phyloP scores from a whole-genome alignment of 2,888 invertebrate species.

The Automeris io region DNA sequence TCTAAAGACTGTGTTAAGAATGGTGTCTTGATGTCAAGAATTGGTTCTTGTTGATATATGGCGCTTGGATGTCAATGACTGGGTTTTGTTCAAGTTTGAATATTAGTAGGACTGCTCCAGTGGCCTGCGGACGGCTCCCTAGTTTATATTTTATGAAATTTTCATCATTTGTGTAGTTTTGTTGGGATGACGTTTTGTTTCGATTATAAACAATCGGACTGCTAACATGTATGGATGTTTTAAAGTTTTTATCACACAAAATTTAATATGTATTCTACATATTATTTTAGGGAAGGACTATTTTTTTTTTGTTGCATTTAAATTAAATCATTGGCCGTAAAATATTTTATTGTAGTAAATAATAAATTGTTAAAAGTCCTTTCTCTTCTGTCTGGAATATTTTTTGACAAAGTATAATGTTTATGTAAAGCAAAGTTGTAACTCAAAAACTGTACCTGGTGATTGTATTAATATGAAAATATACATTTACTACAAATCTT shows the following conservation, averaged over 20 bases:
- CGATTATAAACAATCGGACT: conserved; percentile 27
- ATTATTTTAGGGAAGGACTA: conserved; percentile 30
- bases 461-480: conserved; percentile 73
- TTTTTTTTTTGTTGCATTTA: conserved; percentile 35
- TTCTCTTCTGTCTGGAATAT: conserved; percentile 42
- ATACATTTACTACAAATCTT: conserved; percentile 77
- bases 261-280: conserved; percentile 38
- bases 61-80: no score
- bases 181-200: conserved; percentile 15
- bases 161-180: conserved; percentile 3
- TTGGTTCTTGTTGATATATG: no score
- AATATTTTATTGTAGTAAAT: conserved; percentile 25
- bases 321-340: conserved; percentile 41
- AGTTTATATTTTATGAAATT: conserved; percentile 12
- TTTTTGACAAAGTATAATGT: conserved; percentile 57
- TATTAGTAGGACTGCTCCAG: conserved; percentile 61
- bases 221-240: conserved; percentile 34
- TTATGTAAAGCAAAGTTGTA: conserved; percentile 50
- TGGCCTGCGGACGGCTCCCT: conserved; percentile 22
- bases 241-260: conserved; percentile 39
- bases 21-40: no score
- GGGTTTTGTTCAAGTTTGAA: no score
- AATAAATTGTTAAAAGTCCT: conserved; percentile 38
- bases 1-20: no score
- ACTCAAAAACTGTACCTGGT: conserved; percentile 74